Conservation (phyloP, 2,888 invertebrate species). For the Spisula subtruncata region DNA sequence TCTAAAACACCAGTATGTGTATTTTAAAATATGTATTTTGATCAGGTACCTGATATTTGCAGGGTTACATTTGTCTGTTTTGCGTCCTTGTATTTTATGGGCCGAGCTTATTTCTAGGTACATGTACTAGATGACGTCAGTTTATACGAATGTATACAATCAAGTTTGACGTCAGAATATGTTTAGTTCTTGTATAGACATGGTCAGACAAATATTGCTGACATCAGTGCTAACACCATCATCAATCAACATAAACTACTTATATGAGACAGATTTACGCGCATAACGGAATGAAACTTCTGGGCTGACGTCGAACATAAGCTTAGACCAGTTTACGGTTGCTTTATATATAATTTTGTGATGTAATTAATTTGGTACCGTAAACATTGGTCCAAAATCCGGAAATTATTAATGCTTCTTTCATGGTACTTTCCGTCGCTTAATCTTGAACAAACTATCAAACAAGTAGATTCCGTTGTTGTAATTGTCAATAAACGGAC, state of each 20-base stretch:
- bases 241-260: background rate
- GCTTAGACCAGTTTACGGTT: background rate
- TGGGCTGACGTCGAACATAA: background rate
- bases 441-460: background rate
- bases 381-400: background rate
- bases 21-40: too few species aligned
- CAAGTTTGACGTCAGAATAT: too few species aligned
- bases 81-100: too few species aligned
- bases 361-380: background rate
- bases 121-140: too few species aligned
- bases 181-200: too few species aligned
- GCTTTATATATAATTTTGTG: too few species aligned
- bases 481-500: background rate
- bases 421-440: background rate
- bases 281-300: background rate
- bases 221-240: background rate
- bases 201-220: background rate
- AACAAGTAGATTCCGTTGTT: background rate
- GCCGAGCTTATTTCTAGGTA: too few species aligned
- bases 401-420: background rate
- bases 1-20: too few species aligned
- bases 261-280: background rate
- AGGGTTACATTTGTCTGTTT: too few species aligned
- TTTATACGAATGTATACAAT: too few species aligned
- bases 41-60: too few species aligned